phyloP scores from a whole-genome alignment of 2,888 invertebrate species.

The Ellobium chinense region DNA sequence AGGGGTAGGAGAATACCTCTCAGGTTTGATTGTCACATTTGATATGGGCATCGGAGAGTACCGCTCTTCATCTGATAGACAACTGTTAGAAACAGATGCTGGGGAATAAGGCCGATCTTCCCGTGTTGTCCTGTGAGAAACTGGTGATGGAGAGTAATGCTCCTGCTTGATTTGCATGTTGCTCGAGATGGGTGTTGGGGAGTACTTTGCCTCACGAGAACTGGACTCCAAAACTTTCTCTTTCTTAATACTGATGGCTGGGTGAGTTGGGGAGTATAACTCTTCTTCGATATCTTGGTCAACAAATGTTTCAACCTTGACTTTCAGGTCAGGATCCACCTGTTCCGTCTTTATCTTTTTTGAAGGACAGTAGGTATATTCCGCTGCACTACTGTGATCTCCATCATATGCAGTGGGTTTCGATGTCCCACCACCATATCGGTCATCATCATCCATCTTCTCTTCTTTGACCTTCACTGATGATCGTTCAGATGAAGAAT shows the following conservation, averaged over 20 bases:
- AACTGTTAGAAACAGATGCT: not conserved
- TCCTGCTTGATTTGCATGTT: not conserved
- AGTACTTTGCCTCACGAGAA: not conserved
- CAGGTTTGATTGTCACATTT: not conserved
- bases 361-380: not conserved
- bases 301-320: not conserved
- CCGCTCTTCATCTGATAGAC: not conserved
- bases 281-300: not conserved
- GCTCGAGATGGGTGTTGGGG: not conserved
- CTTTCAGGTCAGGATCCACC: not conserved
- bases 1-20: conserved; percentile 4
- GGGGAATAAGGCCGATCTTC: not conserved
- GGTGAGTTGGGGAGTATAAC: conserved; percentile 7
- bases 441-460: not conserved
- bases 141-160: not conserved
- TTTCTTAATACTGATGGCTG: not conserved
- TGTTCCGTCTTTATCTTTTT: not conserved
- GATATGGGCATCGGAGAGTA: not conserved
- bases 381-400: not conserved
- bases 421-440: not conserved
- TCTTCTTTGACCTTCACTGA: not conserved
- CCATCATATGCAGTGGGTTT: too few species aligned
- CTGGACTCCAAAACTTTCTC: not conserved
- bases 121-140: not conserved
- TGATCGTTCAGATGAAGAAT: not conserved